A percentile compares a stretch with the other conserved stretches of the same genome.
phyloP scores from a whole-genome alignment of 1,140 invertebrate species.

The Physella acuta region DNA sequence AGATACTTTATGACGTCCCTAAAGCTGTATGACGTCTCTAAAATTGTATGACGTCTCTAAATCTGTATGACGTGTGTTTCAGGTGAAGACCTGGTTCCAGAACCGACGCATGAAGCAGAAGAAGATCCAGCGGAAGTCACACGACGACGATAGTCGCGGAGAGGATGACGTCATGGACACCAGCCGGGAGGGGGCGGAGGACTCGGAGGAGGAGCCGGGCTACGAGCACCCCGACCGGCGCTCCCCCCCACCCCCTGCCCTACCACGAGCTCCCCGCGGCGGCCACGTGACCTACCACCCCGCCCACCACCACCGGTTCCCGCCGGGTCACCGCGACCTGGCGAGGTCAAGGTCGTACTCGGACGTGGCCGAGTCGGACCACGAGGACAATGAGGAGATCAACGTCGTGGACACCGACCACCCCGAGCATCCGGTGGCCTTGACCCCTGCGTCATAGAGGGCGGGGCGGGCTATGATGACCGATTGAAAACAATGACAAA shows the following conservation, averaged over 20 bases:
- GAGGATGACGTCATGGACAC: slow-evolving; percentile 27
- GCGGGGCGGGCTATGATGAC: too few relatives aligned
- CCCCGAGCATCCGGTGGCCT: slow-evolving; percentile 5
- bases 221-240: neutral
- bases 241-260: neutral
- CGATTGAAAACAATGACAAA: too few relatives aligned
- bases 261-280: neutral
- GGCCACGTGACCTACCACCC: neutral
- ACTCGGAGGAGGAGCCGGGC: slow-evolving; percentile 22
- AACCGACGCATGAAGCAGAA: slow-evolving; percentile 97
- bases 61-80: too few relatives aligned
- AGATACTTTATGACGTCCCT: neutral
- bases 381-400: slow-evolving; percentile 42
- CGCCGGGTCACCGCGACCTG: neutral
- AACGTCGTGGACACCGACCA: slow-evolving; percentile 46
- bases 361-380: slow-evolving; percentile 23
- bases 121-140: slow-evolving; percentile 81
- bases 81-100: slow-evolving; percentile 98
- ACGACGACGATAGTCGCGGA: slow-evolving; percentile 59
- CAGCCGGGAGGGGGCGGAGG: slow-evolving; percentile 30
- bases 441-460: neutral
- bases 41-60: too few relatives aligned
- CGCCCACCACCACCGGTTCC: neutral
- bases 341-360: slow-evolving; percentile 17
- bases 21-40: neutral